Base-by-base conservation (phyloP, 1,140 invertebrate genomes). In the Penaeus japonicus region DNA sequence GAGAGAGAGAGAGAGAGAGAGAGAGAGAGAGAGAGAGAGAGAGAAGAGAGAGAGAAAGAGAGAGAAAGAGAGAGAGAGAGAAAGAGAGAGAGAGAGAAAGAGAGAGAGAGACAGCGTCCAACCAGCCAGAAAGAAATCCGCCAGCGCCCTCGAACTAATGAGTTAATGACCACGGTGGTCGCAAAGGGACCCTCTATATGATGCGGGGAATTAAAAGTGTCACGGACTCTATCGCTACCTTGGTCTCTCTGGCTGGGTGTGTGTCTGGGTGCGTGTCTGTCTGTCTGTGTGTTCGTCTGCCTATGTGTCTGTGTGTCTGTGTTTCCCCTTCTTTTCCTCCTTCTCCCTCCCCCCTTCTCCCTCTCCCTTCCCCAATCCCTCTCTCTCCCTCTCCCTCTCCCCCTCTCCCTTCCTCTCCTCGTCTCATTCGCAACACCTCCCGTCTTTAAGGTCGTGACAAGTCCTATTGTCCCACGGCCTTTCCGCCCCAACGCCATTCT, bases 61-160 rank as follows among this genome's bases (percentile, higher is more conserved):
- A 47, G 32, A 70, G 17, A 35, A 24, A 57, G 84, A 47, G 73
- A 75, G 24, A 85, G 24, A 32, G 53, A 78, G 75, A 27, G 30
- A 57, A 55, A 73, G 53, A 62, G 75, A 79, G 73, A 77, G 84
- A 85, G 73, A 77, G 84, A 85, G 84, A 77, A 73, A 85, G 84
- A 85, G 84, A 77, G 84, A 85, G 84, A 77, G 84, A 85, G 84
- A 59, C 53, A 85, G 84, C 77, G 84, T 39, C 53, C 57, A 53
- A 78, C 70, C 17, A 27, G 15, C 17, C 17, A 78, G 54, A 47
- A 32, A 62, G 47, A 78, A n/a, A n/a, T n/a, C n/a, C n/a, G n/a
- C n/a, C n/a, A n/a, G n/a, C n/a, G n/a, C 12, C 30, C 30, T 24
- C 32, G 15, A 35, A 79, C 18, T 5, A 35, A 75, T 32, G 32